These are phyloP conservation scores for Seriola dumerili DNA, from an alignment of 2,113 vertebrate species.

Conservation along the genomic window DNA sequence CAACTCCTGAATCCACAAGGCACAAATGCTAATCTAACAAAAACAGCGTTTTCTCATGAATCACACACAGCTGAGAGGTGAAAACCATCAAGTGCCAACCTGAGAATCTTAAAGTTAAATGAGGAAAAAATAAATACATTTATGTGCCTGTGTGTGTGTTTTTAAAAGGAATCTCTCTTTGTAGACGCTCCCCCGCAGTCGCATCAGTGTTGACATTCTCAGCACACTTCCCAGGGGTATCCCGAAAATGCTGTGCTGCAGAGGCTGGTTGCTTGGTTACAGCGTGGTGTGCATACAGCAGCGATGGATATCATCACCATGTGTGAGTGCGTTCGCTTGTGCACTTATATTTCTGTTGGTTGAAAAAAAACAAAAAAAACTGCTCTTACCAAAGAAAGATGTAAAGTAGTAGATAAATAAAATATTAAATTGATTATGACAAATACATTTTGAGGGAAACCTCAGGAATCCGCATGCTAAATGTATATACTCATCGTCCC, in stretches of 20 bases:
- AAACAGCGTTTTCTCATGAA: constrained; percentile 66
- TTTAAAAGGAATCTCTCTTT: constrained; percentile 48
- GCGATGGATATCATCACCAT: neutral
- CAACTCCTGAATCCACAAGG: constrained; percentile 22
- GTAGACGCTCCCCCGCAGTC: constrained; percentile 58
- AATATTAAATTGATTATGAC: neutral
- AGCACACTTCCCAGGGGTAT: constrained; percentile 83
- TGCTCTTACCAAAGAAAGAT: neutral
- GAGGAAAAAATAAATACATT: neutral
- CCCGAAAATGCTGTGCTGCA: constrained; percentile 84
- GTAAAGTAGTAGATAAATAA: neutral
- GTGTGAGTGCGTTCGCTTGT: constrained; percentile 7
- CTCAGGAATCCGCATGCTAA: neutral
- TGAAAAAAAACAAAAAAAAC: neutral
- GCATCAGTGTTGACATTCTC: constrained; percentile 79
- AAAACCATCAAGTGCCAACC: constrained; percentile 24
- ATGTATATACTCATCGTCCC: neutral
- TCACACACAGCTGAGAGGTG: constrained; percentile 58
- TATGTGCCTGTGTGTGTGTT: constrained; percentile 8
- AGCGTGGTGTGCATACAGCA: constrained; percentile 56
- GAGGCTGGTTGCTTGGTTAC: constrained; percentile 79
- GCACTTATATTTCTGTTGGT: neutral
- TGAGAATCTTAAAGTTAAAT: neutral
- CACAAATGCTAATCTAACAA: constrained; percentile 48
- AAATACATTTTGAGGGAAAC: neutral